Base-by-base conservation (phyloP, 1,140 invertebrate genomes). In the Heliconius eleuchia region DNA sequence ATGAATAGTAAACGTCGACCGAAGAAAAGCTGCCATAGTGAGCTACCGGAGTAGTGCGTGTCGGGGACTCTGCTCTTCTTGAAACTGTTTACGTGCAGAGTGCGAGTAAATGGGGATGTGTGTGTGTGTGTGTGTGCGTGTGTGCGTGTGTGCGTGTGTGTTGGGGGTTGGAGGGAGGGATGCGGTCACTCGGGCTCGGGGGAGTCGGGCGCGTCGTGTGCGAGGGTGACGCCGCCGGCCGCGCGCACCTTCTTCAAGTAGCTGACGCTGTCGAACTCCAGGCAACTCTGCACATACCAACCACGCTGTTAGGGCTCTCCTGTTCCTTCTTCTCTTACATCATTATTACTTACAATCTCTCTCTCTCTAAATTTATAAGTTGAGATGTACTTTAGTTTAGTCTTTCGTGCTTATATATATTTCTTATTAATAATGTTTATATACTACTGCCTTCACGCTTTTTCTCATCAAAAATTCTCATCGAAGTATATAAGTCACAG, bases 221-320 rank as follows among this genome's bases (percentile, higher is more conserved):
- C 84, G 74, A 89, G 78, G 75, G 88, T 89, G 79, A 88, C 89
- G 78, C 83, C 89, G 83, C 84, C 91, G 73, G 91, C 89, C 30
- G 88, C 88, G 55, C 90, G 91, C 71, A 90, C 92, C 83, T 90
- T 92, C 87, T 90, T 90, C 88, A 94, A 79, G 89, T 94, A 93
- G 84, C 86, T 88, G 77, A 75, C 92, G 89, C 93, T 94, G 90
- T 94, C 93, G 91, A 94, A 94, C 89, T 94, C 92, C 91, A 94
- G 87, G 90, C 92, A 94, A 85, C 85, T 91, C 92, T 94, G 92
- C 87, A 78, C 82, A 89, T 78, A 87, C 80, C 81, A 84, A 81
- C 71, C 72, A 77, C 60, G 76, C 80, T 78, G 76, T 81, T 81
- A 77, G 80, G 50, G 30, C 46, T 71, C 74, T 73, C 57, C 71